These are phyloP conservation scores for Cheilosia vernalis DNA, from an alignment of 2,888 invertebrate genomes.

Conservation along the genomic window DNA sequence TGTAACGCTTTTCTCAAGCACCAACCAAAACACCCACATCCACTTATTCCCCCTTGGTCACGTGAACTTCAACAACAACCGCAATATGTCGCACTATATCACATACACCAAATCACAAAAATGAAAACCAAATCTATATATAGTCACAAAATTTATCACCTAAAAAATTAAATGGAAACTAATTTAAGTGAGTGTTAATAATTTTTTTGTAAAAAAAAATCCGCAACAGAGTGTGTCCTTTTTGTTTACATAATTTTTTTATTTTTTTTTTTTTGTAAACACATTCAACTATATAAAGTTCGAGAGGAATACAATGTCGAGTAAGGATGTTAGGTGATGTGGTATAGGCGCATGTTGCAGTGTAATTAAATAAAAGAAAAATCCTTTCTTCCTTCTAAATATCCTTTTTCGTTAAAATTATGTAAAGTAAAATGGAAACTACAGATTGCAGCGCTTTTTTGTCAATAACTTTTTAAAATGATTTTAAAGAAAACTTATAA, in stretches of 20 bases:
- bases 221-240: slow-evolving; percentile 45
- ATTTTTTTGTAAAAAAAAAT: too few relatives aligned
- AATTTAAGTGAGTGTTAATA: slow-evolving; percentile 37
- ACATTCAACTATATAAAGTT: slow-evolving; percentile 18
- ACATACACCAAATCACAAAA: slow-evolving; percentile 66
- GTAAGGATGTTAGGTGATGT: slow-evolving; percentile 67
- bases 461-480: slow-evolving; percentile 58
- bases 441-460: slow-evolving; percentile 59
- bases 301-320: slow-evolving; percentile 5
- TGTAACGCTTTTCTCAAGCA: slow-evolving; percentile 65
- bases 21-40: slow-evolving; percentile 56
- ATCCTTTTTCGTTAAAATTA: slow-evolving; percentile 52
- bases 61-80: slow-evolving; percentile 46
- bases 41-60: slow-evolving; percentile 52
- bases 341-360: slow-evolving; percentile 75
- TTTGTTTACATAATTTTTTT: slow-evolving; percentile 27
- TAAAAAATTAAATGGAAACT: slow-evolving; percentile 21
- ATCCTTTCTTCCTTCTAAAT: slow-evolving; percentile 55
- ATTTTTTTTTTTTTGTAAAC: slow-evolving; percentile 14
- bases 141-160: slow-evolving; percentile 32
- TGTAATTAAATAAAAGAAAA: slow-evolving; percentile 39
- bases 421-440: slow-evolving; percentile 30
- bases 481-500: not conserved
- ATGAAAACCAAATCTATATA: slow-evolving; percentile 35
- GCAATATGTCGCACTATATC: slow-evolving; percentile 74